Evolutionary conservation across 2,113 vertebrate genomes (phyloP).

Genomic region (Dasyurus viverrinus): DNA sequence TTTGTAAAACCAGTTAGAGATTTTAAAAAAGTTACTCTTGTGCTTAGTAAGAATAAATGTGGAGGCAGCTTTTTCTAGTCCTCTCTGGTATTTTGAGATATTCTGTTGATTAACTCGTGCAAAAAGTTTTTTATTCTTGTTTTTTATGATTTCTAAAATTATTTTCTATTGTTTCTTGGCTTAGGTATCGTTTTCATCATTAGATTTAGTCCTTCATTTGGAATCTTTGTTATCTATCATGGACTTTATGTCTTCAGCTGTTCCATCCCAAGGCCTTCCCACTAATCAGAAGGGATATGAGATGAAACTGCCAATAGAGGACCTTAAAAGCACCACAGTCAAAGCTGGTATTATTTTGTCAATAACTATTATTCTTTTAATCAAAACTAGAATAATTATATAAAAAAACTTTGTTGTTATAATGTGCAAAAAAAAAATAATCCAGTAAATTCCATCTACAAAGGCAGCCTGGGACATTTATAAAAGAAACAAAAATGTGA

Average conservation of each 20-base stretch:
- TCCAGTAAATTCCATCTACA: neutral
- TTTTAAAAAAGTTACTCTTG: neutral
- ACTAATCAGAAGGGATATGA: slow-evolving; percentile 81
- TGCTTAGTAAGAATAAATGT: neutral
- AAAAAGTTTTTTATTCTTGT: neutral
- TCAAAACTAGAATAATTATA: slow-evolving; percentile 20
- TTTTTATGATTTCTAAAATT: slow-evolving; percentile 34
- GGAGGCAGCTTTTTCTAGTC: neutral
- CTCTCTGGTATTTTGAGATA: neutral
- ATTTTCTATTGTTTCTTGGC: slow-evolving; percentile 49
- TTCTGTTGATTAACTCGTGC: neutral
- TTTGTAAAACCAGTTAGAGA: neutral
- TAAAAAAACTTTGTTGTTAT: neutral
- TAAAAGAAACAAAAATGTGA: slow-evolving; percentile 23
- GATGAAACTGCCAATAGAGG: slow-evolving; percentile 74
- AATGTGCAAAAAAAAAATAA: slow-evolving; percentile 24
- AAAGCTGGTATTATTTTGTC: slow-evolving; percentile 78
- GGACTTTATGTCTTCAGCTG: slow-evolving; percentile 88
- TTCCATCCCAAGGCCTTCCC: slow-evolving; percentile 78
- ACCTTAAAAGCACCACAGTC: slow-evolving; percentile 79
- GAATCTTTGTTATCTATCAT: slow-evolving; percentile 94
- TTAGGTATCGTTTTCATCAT: slow-evolving; percentile 92
- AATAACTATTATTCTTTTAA: slow-evolving; percentile 13
- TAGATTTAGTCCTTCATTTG: slow-evolving; percentile 93
- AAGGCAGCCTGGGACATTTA: slow-evolving; percentile 28